Percentiles rank a stretch among this genome's conserved stretches.
These are phyloP conservation scores for Orcinus orca DNA, from an alignment of 2,113 vertebrate genomes.

Conservation along the genomic window DNA sequence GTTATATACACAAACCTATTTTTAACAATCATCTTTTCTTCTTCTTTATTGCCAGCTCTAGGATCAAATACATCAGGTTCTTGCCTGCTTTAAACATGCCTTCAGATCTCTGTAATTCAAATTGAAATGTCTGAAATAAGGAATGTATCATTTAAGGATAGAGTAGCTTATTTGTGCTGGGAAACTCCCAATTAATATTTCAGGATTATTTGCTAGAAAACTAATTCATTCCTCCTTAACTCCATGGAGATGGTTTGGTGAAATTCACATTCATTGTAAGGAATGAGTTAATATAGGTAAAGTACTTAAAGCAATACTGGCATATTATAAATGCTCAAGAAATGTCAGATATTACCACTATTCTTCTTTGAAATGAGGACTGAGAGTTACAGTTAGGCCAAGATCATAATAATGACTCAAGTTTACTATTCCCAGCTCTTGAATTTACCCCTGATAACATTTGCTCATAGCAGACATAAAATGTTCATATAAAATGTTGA, in stretches of 20 bases:
- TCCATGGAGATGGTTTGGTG: background rate
- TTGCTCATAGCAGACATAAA: slow-evolving; percentile 7
- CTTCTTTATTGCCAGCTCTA: slow-evolving; percentile 65
- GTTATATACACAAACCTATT: slow-evolving; percentile 65
- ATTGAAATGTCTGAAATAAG: slow-evolving; percentile 72
- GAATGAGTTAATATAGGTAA: background rate
- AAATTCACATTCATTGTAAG: background rate
- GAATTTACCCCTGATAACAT: slow-evolving; percentile 13
- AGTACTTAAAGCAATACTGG: background rate
- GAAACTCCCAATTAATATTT: slow-evolving; percentile 73
- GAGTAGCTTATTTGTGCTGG: slow-evolving; percentile 71
- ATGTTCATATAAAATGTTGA: background rate
- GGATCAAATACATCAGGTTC: slow-evolving; percentile 71
- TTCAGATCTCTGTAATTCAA: slow-evolving; percentile 73
- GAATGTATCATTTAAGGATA: slow-evolving; percentile 57
- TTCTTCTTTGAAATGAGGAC: background rate
- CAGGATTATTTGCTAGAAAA: slow-evolving; percentile 64
- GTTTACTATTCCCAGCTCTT: slow-evolving; percentile 26
- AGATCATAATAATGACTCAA: background rate
- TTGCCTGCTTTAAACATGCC: slow-evolving; percentile 69
- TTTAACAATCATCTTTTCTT: slow-evolving; percentile 63
- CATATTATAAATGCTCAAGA: background rate
- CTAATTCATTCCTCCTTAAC: slow-evolving; percentile 13
- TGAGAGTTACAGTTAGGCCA: background rate
- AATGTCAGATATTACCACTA: background rate